Evolutionary conservation across 2,888 invertebrate species (phyloP).

Genomic region (Hydraecia micacea): DNA sequence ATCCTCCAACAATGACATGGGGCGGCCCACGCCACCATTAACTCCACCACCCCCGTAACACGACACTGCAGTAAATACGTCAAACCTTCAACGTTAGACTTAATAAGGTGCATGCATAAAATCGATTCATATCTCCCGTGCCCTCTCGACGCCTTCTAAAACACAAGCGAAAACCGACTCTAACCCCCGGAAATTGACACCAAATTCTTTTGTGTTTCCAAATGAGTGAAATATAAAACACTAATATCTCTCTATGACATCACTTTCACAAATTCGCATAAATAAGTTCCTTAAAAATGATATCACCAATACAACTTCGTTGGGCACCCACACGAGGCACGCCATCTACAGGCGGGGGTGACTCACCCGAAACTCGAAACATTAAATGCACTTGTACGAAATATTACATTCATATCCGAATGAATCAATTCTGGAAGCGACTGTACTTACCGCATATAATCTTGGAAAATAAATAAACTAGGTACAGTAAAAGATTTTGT

Average conservation of each 20-base stretch:
- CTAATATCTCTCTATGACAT: conserved; percentile 66
- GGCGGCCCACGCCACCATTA: conserved; percentile 68
- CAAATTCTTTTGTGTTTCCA: conserved; percentile 26
- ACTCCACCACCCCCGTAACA: conserved; percentile 67
- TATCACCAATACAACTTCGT: conserved; percentile 71
- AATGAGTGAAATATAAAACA: conserved; percentile 30
- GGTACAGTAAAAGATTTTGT: background rate
- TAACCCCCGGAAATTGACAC: conserved; percentile 7
- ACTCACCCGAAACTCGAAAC: conserved; percentile 73
- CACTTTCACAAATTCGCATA: conserved; percentile 68
- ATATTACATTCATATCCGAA: conserved; percentile 64
- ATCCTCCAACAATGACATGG: conserved; percentile 63
- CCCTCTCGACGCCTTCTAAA: conserved; percentile 25
- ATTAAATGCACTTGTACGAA: conserved; percentile 79
- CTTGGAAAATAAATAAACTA: background rate
- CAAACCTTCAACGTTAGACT: conserved; percentile 68
- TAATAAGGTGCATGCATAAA: conserved; percentile 68
- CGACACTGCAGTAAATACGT: conserved; percentile 64
- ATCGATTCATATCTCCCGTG: conserved; percentile 56
- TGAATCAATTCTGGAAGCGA: conserved; percentile 67
- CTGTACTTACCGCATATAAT: conserved; percentile 7
- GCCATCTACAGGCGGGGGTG: conserved; percentile 70
- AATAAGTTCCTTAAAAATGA: conserved; percentile 73
- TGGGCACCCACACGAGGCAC: conserved; percentile 71
- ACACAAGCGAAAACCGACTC: conserved; percentile 45